Evolutionary conservation across 2,113 vertebrate genomes (phyloP), one percentile per base, ranked within the genome.

Genomic region (Macrotis lagotis): DNA sequence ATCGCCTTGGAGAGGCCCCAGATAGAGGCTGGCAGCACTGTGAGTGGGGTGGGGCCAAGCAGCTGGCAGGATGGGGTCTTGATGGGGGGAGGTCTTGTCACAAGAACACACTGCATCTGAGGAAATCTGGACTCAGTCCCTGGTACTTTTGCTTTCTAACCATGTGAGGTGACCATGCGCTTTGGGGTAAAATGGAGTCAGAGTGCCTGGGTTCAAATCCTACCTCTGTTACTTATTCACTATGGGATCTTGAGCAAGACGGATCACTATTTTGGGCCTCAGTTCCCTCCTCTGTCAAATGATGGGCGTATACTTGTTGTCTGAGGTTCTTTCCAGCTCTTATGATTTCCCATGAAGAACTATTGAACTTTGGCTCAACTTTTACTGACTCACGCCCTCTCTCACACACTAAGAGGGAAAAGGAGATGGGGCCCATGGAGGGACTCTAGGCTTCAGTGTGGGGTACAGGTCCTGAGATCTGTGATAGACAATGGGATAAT

Each of bases 1-100:
- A 99, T 99, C 28, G 99, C 99, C 94, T 98, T 99, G 98, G 99
- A 99, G 98, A 99, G 99, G 96, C 99, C 99, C 6, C 99, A 99
- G 98, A 99, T 99, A 24, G 99, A 99, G 92, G 99, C 99, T 48
- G 99, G 99, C 96, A 99, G 99, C 98, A 99, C 99, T 49, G 99
- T 99, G 98, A 99, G 99, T 96, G 92, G 1, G 83, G 66, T 1
- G 0, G 59, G 59, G n/a, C 37, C 0, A 1, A 59, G 59, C 12
- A 66, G 2, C 91, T 88, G 25, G 49, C 10, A 25, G 83, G 51
- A 52, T 52, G 25, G 89, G 48, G 91, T 0, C 52, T 48, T 49
- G 26, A 28, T 3, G 0, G 3, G 28, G 59, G 31, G 66, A 5
- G 16, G 14, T 22, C 5, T 16, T 74, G n/a, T 0, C 66, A 83